These are phyloP conservation scores for Sminthurinus aureus DNA, from an alignment of 2,888 invertebrate species.

Conservation along the genomic window DNA sequence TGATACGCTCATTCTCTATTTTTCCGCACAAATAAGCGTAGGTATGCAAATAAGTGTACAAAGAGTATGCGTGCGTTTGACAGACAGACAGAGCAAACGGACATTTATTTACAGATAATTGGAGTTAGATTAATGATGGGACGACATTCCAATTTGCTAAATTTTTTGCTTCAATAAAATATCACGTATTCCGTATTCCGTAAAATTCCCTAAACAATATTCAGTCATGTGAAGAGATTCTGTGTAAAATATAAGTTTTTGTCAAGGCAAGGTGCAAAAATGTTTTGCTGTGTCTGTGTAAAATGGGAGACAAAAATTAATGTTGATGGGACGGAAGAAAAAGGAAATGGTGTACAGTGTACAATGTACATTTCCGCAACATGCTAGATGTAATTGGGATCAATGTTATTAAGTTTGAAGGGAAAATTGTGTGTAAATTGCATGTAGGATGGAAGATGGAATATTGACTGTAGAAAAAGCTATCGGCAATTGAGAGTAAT, in stretches of 20 bases:
- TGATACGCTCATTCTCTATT: not conserved
- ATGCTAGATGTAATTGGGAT: not conserved
- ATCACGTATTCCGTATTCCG: not conserved
- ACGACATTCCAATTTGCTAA: constrained; percentile 43
- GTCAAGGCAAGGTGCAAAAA: not conserved
- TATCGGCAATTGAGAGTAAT: too few relatives aligned
- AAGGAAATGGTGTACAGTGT: not conserved
- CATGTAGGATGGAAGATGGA: too few relatives aligned
- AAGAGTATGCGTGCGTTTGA: not conserved
- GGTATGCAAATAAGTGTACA: not conserved
- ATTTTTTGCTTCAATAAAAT: constrained; percentile 21
- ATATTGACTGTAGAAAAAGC: too few relatives aligned
- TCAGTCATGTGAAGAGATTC: not conserved
- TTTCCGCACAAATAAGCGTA: too few relatives aligned
- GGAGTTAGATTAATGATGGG: constrained; percentile 43
- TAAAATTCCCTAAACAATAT: not conserved
- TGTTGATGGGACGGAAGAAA: not conserved
- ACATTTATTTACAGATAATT: constrained; percentile 29
- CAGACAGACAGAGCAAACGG: not conserved
- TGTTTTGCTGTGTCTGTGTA: not conserved
- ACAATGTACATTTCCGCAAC: not conserved
- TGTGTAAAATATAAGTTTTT: too few relatives aligned
- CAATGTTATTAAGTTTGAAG: not conserved
- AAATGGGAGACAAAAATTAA: not conserved
- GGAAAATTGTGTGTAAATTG: not conserved